Evolutionary conservation across 2,797 vertebrate genomes (phyloP).

Genomic region (Coranthus polyacanthus): DNA sequence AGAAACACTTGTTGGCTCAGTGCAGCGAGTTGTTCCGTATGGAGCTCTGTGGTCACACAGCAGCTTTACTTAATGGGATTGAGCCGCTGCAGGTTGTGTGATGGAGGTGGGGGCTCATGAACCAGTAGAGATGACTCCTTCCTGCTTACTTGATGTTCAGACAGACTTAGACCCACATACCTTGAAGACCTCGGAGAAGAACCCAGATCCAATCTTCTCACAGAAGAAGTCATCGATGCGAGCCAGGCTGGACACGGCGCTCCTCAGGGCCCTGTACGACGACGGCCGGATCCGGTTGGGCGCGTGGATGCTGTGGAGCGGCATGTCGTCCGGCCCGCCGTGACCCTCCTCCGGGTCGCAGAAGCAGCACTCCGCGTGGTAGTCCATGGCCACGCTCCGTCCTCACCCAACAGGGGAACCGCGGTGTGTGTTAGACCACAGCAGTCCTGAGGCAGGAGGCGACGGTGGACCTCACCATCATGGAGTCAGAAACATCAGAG

Average conservation of each 20-base stretch:
- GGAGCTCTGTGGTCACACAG: background rate
- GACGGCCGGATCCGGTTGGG: conserved; percentile 90
- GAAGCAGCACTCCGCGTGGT: conserved; percentile 73
- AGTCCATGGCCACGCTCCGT: conserved; percentile 66
- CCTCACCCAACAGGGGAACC: conserved; percentile 23
- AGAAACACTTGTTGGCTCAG: too few relatives aligned
- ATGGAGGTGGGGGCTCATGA: background rate
- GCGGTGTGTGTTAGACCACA: conserved; percentile 27
- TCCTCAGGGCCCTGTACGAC: conserved; percentile 93
- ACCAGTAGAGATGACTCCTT: background rate
- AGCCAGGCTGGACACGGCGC: conserved; percentile 93
- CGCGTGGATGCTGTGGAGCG: conserved; percentile 77
- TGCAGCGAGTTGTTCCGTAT: too few relatives aligned
- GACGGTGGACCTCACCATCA: conserved; percentile 17
- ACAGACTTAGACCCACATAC: conserved; percentile 69
- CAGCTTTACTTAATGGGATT: conserved; percentile 34
- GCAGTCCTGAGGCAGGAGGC: conserved; percentile 36
- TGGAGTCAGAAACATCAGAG: conserved; percentile 12
- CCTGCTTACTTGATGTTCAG: background rate
- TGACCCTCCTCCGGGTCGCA: conserved; percentile 70
- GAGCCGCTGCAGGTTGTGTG: background rate
- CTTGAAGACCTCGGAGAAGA: conserved; percentile 98
- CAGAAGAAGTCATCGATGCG: conserved; percentile 96
- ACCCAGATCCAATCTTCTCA: conserved; percentile 95
- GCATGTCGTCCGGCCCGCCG: conserved; percentile 74